Conservation (phyloP, 2,113 vertebrate genomes). For the Climacteris rufus region DNA sequence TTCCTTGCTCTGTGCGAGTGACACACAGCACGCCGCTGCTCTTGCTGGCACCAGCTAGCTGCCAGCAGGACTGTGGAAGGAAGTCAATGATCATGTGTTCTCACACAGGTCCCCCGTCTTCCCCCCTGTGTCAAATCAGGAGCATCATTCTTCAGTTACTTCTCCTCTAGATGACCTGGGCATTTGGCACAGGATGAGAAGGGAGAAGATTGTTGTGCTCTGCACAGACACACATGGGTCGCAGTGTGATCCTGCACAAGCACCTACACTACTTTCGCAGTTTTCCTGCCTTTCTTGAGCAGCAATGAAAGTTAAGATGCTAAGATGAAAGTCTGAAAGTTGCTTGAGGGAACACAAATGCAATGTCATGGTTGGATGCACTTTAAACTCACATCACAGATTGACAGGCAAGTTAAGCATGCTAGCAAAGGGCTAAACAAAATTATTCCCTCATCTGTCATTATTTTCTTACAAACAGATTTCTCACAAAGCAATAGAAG, state of each 20-base stretch:
- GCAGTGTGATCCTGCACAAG: rapidly evolving
- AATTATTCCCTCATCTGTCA: not conserved
- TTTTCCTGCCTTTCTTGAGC: not conserved
- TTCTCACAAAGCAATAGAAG: not conserved
- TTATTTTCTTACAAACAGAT: not conserved
- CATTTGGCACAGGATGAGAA: not conserved
- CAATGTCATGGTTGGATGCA: not conserved
- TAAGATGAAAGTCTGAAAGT: not conserved
- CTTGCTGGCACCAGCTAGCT: not conserved
- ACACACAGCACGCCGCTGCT: rapidly evolving
- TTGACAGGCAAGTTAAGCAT: not conserved
- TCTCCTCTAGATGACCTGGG: rapidly evolving
- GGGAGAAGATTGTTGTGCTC: not conserved
- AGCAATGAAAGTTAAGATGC: not conserved
- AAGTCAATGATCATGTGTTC: rapidly evolving
- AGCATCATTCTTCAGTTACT: not conserved
- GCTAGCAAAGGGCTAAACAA: not conserved
- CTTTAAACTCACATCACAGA: not conserved
- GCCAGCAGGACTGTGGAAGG: not conserved
- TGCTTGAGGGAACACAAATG: not conserved
- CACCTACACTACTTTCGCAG: not conserved
- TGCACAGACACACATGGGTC: rapidly evolving
- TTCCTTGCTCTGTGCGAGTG: rapidly evolving
- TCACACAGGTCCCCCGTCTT: rapidly evolving
- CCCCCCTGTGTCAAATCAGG: not conserved